Conservation (phyloP, 2,113 vertebrate species). For the Daubentonia madagascariensis region DNA sequence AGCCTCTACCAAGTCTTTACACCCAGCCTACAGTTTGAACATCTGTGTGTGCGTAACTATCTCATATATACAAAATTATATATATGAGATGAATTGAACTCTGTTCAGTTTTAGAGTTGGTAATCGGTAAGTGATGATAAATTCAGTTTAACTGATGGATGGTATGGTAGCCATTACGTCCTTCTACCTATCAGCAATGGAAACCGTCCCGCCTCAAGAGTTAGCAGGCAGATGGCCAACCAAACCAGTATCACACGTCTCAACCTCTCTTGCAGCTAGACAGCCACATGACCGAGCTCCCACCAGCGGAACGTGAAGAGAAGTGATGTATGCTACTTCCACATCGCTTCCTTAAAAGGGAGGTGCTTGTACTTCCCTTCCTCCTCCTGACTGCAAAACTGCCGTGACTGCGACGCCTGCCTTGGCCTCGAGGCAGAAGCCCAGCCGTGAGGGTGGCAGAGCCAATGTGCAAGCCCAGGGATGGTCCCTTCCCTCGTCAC, state of each 20-base stretch:
- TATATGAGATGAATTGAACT: not conserved
- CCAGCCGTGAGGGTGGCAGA: rapidly evolving
- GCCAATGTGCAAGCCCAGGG: too few species aligned
- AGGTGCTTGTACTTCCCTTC: not conserved
- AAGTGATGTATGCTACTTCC: not conserved
- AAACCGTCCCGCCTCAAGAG: not conserved
- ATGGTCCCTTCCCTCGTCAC: not conserved
- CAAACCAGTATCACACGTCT: not conserved
- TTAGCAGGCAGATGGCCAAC: not conserved
- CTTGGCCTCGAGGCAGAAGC: not conserved
- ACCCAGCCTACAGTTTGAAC: not conserved
- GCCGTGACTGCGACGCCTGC: not conserved
- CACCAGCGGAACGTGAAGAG: not conserved
- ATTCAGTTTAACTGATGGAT: not conserved
- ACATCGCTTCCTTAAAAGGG: not conserved
- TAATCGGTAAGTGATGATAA: not conserved
- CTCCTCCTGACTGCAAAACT: not conserved
- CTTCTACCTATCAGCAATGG: not conserved
- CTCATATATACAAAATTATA: not conserved
- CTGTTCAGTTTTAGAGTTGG: not conserved
- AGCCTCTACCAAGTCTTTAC: not conserved
- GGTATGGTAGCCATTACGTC: not conserved
- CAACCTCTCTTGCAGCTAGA: not conserved
- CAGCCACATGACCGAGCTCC: not conserved
- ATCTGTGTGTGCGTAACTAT: not conserved